Evolutionary conservation across 1,140 invertebrate genomes (phyloP).

Genomic region (Drosophila ficusphila): DNA sequence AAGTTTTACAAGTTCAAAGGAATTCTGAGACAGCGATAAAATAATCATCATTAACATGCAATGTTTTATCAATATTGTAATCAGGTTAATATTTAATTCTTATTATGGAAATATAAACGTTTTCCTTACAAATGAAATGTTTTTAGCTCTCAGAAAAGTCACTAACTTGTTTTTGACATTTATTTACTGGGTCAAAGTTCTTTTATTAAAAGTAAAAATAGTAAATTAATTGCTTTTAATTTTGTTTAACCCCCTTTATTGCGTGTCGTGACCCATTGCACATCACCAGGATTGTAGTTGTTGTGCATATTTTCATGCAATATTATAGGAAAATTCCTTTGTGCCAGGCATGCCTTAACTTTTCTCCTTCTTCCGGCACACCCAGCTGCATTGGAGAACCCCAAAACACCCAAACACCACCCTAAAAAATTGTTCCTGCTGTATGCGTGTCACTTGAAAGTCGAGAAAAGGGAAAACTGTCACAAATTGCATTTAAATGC

Average conservation of each 20-base stretch:
- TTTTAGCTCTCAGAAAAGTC: too few relatives aligned
- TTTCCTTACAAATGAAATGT: too few relatives aligned
- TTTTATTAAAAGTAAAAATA: too few relatives aligned
- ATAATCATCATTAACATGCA: too few relatives aligned
- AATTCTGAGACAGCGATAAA: too few relatives aligned
- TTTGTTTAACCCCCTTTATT: neutral
- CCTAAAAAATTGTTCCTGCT: neutral
- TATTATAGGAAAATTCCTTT: constrained; percentile 60
- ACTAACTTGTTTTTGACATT: too few relatives aligned
- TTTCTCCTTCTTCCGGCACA: neutral
- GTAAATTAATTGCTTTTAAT: too few relatives aligned
- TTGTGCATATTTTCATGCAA: constrained; percentile 21
- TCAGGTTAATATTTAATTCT: too few relatives aligned
- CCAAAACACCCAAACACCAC: neutral
- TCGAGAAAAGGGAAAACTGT: constrained; percentile 56
- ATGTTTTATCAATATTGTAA: too few relatives aligned
- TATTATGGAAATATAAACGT: too few relatives aligned
- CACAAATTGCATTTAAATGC: constrained; percentile 79
- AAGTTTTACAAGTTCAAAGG: too few relatives aligned
- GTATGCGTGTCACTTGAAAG: constrained; percentile 67
- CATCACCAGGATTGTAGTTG: neutral
- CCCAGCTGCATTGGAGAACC: neutral
- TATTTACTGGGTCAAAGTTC: too few relatives aligned
- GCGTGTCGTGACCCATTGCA: neutral
- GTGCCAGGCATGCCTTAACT: constrained; percentile 42